These are phyloP conservation scores for Phalanger gymnotis DNA, from an alignment of 2,797 vertebrate species.

Conservation along the genomic window DNA sequence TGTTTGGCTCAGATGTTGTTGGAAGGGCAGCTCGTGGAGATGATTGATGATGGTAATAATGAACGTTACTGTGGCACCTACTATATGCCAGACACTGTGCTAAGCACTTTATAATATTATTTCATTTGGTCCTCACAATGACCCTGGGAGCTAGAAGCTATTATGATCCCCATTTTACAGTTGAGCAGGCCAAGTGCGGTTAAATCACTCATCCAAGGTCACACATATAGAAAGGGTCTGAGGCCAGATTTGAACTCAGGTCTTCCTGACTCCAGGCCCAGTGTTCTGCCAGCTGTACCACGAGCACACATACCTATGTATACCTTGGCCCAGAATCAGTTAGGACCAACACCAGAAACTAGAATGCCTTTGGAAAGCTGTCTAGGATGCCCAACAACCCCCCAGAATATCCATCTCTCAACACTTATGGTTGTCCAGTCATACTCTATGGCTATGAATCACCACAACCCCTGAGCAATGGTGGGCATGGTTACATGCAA, in stretches of 20 bases:
- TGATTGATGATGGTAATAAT: too few relatives aligned
- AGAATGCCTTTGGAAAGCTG: not conserved
- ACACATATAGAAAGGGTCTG: not conserved
- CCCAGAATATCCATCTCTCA: too few relatives aligned
- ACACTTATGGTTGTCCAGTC: not conserved
- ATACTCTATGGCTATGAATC: not conserved
- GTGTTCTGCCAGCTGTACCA: too few relatives aligned
- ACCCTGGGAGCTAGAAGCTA: not conserved
- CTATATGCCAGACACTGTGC: too few relatives aligned
- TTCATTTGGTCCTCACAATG: not conserved
- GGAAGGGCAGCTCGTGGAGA: too few relatives aligned
- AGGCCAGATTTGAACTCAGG: not conserved
- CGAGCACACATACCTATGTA: not conserved
- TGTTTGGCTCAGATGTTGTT: too few relatives aligned
- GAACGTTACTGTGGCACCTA: not conserved
- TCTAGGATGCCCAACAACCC: not conserved
- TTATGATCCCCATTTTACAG: not conserved
- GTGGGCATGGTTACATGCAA: not conserved
- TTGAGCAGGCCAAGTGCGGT: not conserved
- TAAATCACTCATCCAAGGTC: not conserved
- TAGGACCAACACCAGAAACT: not conserved
- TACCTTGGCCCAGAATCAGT: not conserved
- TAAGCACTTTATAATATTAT: too few relatives aligned
- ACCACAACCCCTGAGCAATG: not conserved
- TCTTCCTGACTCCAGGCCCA: too few relatives aligned